Conservation (phyloP, 2,888 invertebrate genomes). For the Protophormia terraenovae region DNA sequence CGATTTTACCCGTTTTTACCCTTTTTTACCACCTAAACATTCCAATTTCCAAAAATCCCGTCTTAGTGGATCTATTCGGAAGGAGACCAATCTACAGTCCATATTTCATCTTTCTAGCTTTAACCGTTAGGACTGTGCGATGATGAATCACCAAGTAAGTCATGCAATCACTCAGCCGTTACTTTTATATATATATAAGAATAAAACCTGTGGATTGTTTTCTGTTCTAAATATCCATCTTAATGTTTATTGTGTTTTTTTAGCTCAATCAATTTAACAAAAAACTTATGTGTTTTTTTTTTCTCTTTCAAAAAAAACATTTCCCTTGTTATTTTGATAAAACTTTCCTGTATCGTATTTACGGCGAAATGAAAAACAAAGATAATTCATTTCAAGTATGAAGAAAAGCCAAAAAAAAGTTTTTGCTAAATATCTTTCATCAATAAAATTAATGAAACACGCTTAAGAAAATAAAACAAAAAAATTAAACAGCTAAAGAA, state of each 20-base stretch:
- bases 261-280: neutral
- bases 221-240: too few species aligned
- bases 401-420: neutral
- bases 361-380: slow-evolving; percentile 9
- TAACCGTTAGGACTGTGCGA: too few species aligned
- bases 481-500: neutral
- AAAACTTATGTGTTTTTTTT: neutral
- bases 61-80: too few species aligned
- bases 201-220: too few species aligned
- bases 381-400: slow-evolving; percentile 4
- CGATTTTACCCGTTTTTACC: too few species aligned
- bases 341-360: neutral
- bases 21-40: too few species aligned
- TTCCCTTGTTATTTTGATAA: neutral
- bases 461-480: neutral
- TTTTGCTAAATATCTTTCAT: slow-evolving; percentile 51
- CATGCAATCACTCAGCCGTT: too few species aligned
- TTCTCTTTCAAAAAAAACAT: neutral
- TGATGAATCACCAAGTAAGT: too few species aligned
- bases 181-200: too few species aligned
- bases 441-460: slow-evolving; percentile 42
- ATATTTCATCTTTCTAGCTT: too few species aligned
- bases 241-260: neutral
- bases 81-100: too few species aligned
- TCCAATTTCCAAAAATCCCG: too few species aligned